Percentiles rank a stretch among this genome's conserved stretches.
These are phyloP conservation scores for Champsocephalus esox DNA, from an alignment of 2,797 vertebrate species.

Conservation along the genomic window DNA sequence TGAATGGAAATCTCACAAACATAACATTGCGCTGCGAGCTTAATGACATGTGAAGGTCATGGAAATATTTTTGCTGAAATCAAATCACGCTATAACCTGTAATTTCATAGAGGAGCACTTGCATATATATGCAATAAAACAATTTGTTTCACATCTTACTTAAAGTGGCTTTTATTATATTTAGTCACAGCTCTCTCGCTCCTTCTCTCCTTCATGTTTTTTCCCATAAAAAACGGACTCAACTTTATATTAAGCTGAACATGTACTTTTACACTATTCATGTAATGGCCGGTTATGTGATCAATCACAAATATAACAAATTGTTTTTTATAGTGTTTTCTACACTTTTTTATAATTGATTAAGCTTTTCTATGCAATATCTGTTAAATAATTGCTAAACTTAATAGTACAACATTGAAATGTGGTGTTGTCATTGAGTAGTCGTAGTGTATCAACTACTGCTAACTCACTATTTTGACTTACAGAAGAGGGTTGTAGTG, in stretches of 20 bases:
- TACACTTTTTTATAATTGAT: not conserved
- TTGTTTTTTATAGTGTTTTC: not conserved
- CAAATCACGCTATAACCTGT: conserved; percentile 13
- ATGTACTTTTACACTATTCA: not conserved
- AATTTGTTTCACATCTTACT: conserved; percentile 23
- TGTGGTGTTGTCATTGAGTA: conserved; percentile 7
- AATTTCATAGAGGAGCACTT: conserved; percentile 27
- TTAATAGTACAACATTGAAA: not conserved
- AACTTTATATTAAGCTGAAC: not conserved
- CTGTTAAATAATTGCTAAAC: not conserved
- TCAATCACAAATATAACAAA: not conserved
- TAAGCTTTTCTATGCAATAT: not conserved
- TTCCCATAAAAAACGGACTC: not conserved
- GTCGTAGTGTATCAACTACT: not conserved
- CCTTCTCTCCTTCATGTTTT: not conserved
- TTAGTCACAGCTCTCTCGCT: conserved; percentile 21
- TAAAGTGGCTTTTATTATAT: conserved; percentile 26
- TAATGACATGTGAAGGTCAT: conserved; percentile 59
- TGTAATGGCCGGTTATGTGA: not conserved
- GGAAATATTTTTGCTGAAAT: conserved; percentile 22
- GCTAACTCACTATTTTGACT: not conserved
- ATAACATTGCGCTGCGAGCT: conserved; percentile 20
- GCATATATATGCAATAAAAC: conserved; percentile 11
- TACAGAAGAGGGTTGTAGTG: not conserved
- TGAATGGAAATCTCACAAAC: conserved; percentile 24